Evolutionary conservation across 2,797 vertebrate genomes (phyloP).

Genomic region (Enteromius thamalakanensis): DNA sequence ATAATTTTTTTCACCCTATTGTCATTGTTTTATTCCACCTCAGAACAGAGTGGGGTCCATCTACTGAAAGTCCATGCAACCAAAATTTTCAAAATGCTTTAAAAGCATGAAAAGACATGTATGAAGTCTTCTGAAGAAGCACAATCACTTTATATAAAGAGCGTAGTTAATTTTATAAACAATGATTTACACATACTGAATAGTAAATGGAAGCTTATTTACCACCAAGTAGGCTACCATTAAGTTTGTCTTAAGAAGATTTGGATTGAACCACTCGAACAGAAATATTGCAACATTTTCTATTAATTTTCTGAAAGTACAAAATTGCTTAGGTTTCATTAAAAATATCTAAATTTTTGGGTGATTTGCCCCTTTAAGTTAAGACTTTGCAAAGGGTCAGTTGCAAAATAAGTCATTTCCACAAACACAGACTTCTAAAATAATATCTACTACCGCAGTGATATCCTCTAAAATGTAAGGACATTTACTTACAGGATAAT

Average conservation of each 20-base stretch:
- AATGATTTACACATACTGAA: not conserved
- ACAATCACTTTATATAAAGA: not conserved
- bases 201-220: too few species aligned
- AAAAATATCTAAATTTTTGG: not conserved
- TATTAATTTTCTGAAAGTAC: not conserved
- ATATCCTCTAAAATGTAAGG: not conserved
- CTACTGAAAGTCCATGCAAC: too few species aligned
- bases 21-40: too few species aligned
- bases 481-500: not conserved
- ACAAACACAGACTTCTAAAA: slow-evolving; percentile 1
- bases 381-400: not conserved
- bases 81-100: not conserved
- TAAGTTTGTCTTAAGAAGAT: too few species aligned
- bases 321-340: not conserved
- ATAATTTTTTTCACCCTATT: not conserved
- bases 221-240: too few species aligned
- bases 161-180: not conserved
- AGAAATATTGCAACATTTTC: not conserved
- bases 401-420: not conserved
- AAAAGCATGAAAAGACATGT: not conserved
- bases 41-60: too few species aligned
- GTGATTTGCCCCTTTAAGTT: too few species aligned
- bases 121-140: too few species aligned
- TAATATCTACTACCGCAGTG: not conserved
- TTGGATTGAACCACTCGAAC: not conserved